Conservation (phyloP, 2,888 invertebrate genomes). For the Dioctria linearis region DNA sequence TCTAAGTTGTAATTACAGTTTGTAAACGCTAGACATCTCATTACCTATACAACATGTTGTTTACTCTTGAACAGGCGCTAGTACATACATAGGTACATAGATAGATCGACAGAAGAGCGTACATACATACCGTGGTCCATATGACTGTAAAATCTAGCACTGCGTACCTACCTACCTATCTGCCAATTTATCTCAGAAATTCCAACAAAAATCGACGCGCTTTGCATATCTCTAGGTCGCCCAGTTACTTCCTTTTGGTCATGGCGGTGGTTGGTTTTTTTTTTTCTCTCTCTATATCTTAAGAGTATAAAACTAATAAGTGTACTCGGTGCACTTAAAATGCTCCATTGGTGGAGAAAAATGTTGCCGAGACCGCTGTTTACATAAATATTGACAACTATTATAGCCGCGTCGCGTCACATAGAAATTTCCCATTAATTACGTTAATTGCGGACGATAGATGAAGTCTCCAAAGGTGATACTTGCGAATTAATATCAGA, state of each 20-base stretch:
- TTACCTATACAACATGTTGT: slow-evolving; percentile 52
- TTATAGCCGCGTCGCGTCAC: background rate
- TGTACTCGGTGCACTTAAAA: slow-evolving; percentile 19
- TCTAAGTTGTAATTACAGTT: slow-evolving; percentile 57
- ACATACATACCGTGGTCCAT: background rate
- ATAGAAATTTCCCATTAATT: slow-evolving; percentile 54
- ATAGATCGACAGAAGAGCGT: too few relatives aligned
- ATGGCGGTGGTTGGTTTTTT: background rate
- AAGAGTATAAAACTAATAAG: slow-evolving; percentile 21
- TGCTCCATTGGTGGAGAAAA: slow-evolving; percentile 3
- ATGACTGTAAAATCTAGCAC: slow-evolving; percentile 31
- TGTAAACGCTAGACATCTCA: slow-evolving; percentile 55
- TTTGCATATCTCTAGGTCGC: slow-evolving; percentile 39
- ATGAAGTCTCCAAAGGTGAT: slow-evolving; percentile 37
- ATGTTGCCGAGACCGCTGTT: slow-evolving; percentile 26
- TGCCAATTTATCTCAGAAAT: slow-evolving; percentile 48
- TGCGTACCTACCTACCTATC: background rate
- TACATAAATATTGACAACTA: slow-evolving; percentile 39
- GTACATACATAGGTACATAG: background rate
- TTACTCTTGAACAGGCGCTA: slow-evolving; percentile 17
- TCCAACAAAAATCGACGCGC: slow-evolving; percentile 1
- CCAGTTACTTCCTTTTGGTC: slow-evolving; percentile 37
- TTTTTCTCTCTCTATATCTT: background rate
- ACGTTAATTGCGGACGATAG: slow-evolving; percentile 54
- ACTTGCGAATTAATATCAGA: slow-evolving; percentile 31